These are phyloP conservation scores for Acronicta leporina DNA, from an alignment of 2,888 invertebrate species.

Conservation along the genomic window DNA sequence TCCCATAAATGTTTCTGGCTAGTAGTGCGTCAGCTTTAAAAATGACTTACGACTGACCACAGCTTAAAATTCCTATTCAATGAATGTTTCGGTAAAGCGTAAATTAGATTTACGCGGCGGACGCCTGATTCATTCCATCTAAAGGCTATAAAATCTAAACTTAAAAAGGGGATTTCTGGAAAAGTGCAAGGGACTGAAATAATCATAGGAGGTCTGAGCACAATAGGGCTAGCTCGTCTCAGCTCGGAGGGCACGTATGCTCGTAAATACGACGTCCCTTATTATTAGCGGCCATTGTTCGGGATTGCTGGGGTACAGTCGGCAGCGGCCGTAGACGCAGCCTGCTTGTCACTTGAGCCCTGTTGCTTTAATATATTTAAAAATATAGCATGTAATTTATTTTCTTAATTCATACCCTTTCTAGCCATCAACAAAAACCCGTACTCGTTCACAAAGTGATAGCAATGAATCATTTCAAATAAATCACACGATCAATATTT, in stretches of 20 bases:
- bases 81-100: slow-evolving; percentile 69
- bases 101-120: slow-evolving; percentile 73
- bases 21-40: slow-evolving; percentile 52
- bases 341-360: slow-evolving; percentile 51
- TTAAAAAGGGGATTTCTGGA: slow-evolving; percentile 82
- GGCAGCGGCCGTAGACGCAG: slow-evolving; percentile 59
- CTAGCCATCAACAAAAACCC: slow-evolving; percentile 27
- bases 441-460: slow-evolving; percentile 18
- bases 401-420: slow-evolving; percentile 30
- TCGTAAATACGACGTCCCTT: slow-evolving; percentile 87
- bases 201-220: slow-evolving; percentile 88
- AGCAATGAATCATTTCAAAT: slow-evolving; percentile 15
- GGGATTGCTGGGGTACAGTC: slow-evolving; percentile 80
- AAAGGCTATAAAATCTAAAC: slow-evolving; percentile 77
- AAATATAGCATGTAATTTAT: slow-evolving; percentile 49
- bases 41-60: slow-evolving; percentile 60
- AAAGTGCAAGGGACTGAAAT: slow-evolving; percentile 83
- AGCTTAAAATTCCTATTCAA: slow-evolving; percentile 63
- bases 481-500: slow-evolving; percentile 19
- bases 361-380: slow-evolving; percentile 51
- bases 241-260: slow-evolving; percentile 85
- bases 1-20: slow-evolving; percentile 32
- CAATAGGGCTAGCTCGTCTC: slow-evolving; percentile 86
- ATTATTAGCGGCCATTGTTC: slow-evolving; percentile 88
- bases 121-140: slow-evolving; percentile 76